phyloP scores from a whole-genome alignment of 1,140 invertebrate genomes.

The Bombus affinis region DNA sequence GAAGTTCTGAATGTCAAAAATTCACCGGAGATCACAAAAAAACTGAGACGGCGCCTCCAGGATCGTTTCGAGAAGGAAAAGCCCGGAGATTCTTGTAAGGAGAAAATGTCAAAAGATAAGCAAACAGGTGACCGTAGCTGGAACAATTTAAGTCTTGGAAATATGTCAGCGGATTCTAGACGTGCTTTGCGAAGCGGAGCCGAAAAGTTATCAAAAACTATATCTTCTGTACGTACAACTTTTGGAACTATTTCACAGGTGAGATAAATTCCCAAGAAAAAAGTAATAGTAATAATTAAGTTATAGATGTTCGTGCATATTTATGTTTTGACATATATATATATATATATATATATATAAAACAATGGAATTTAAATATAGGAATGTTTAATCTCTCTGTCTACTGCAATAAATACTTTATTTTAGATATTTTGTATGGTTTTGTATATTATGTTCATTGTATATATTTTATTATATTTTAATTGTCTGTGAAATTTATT shows the following conservation, averaged over 20 bases:
- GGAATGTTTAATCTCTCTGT: too few species aligned
- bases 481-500: too few species aligned
- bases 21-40: conserved; percentile 64
- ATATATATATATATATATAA: not conserved
- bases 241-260: conserved; percentile 85
- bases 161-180: conserved; percentile 80
- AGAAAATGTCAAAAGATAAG: conserved; percentile 61
- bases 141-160: conserved; percentile 77
- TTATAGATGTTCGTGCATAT: not conserved
- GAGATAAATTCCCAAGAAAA: conserved; percentile 23
- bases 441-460: too few species aligned
- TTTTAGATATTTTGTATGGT: too few species aligned
- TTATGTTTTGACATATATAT: not conserved
- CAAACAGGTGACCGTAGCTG: conserved; percentile 70
- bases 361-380: not conserved
- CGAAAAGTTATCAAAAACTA: conserved; percentile 84
- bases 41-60: conserved; percentile 77
- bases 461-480: too few species aligned
- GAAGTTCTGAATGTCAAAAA: conserved; percentile 69
- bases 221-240: conserved; percentile 83
- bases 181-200: conserved; percentile 82
- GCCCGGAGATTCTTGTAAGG: conserved; percentile 46
- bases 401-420: too few species aligned
- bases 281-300: not conserved
- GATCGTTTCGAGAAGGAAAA: conserved; percentile 81